These are phyloP conservation scores for Galagoides demidoff DNA, from an alignment of 2,797 vertebrate species.

Conservation along the genomic window DNA sequence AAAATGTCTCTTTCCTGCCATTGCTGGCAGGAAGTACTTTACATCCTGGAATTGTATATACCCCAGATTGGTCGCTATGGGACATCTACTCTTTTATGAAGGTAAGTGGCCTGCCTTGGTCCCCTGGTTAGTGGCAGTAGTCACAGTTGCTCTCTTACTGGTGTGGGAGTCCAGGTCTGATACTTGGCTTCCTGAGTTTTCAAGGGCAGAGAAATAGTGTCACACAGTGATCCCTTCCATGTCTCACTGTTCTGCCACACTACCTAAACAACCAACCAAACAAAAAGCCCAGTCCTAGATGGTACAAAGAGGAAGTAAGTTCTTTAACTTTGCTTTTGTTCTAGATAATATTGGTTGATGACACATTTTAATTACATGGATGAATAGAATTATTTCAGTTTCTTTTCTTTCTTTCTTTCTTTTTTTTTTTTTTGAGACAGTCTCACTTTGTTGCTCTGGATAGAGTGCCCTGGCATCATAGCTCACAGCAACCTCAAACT, in stretches of 20 bases:
- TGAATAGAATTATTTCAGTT: not conserved
- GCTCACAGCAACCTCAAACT: no score
- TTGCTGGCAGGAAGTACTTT: constrained; percentile 10
- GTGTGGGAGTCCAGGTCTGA: not conserved
- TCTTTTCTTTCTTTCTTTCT: no score
- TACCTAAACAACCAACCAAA: not conserved
- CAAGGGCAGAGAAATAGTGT: not conserved
- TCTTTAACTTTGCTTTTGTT: constrained; percentile 10
- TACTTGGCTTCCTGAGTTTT: not conserved
- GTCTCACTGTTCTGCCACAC: not conserved
- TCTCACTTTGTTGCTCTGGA: no score
- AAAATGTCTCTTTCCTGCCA: not conserved
- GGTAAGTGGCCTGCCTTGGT: not conserved
- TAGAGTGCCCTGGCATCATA: no score
- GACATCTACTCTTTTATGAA: not conserved
- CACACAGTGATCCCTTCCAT: not conserved
- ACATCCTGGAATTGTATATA: not conserved
- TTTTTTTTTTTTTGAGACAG: no score
- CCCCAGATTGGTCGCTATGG: not conserved
- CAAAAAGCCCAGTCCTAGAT: not conserved
- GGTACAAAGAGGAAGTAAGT: not conserved
- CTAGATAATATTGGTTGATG: not conserved
- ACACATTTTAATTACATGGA: not conserved
- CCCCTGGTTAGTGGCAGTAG: not conserved
- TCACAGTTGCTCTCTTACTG: not conserved